These are phyloP conservation scores for Bucorvus abyssinicus DNA, from an alignment of 2,797 vertebrate genomes.

Conservation along the genomic window DNA sequence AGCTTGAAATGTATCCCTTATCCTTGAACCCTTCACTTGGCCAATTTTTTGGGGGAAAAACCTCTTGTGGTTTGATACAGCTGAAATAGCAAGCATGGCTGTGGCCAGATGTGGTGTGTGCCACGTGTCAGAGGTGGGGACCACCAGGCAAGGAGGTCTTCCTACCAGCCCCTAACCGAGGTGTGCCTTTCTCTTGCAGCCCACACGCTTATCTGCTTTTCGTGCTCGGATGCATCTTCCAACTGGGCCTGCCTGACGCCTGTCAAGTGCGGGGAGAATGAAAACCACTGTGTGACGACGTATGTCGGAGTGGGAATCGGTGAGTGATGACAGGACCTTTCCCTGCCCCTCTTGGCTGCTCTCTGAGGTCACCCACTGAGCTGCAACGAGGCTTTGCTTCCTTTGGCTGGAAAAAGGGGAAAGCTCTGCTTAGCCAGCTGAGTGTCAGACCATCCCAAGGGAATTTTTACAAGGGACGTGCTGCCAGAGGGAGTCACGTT, in stretches of 20 bases:
- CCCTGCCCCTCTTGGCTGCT: neutral
- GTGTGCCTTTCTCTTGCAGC: conserved; percentile 35
- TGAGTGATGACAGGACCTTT: conserved; percentile 8
- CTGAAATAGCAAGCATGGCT: accelerated
- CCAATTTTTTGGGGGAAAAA: accelerated
- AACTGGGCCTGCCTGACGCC: conserved; percentile 68
- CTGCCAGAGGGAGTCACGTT: neutral
- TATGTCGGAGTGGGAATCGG: conserved; percentile 54
- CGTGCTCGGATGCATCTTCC: conserved; percentile 30
- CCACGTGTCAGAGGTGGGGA: neutral
- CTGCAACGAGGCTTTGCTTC: neutral
- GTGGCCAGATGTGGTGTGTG: accelerated
- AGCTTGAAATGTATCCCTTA: neutral
- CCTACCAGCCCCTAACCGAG: neutral
- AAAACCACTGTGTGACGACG: conserved; percentile 56
- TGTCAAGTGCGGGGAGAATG: conserved; percentile 13
- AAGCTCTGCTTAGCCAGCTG: neutral
- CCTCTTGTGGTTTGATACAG: accelerated
- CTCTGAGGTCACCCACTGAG: neutral
- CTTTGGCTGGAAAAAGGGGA: neutral
- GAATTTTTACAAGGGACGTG: neutral
- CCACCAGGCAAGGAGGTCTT: neutral
- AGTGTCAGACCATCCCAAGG: neutral
- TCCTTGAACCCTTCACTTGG: neutral
- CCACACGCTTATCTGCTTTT: conserved; percentile 57